A percentile compares a stretch with the other conserved stretches of the same genome.
Evolutionary conservation across 2,797 vertebrate genomes (phyloP).

Genomic region (Lacerta viridis): DNA sequence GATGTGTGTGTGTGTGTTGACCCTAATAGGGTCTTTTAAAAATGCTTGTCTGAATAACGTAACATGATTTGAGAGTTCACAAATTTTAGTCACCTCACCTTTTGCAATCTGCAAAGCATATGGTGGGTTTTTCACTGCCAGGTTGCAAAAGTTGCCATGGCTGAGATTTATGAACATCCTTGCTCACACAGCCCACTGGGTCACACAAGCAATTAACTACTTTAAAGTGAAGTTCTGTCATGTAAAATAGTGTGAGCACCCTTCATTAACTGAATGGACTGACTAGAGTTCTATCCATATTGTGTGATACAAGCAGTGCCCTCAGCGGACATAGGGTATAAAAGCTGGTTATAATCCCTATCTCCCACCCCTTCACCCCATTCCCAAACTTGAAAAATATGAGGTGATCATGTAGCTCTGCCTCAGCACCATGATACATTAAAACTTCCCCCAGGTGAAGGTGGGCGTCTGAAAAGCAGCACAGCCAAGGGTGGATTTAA

Average conservation of each 20-base stretch:
- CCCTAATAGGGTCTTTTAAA: neutral
- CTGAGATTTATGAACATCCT: neutral
- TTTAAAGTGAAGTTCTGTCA: neutral
- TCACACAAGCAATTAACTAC: neutral
- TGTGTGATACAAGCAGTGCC: neutral
- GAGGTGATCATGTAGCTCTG: neutral
- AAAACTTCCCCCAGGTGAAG: neutral
- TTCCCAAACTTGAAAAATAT: neutral
- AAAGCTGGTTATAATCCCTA: neutral
- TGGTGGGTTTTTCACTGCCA: neutral
- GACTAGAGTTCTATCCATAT: neutral
- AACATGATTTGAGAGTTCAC: neutral
- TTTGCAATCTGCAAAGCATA: neutral
- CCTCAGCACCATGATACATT: neutral
- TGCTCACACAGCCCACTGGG: neutral
- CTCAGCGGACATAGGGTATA: too few relatives aligned
- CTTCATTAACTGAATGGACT: neutral
- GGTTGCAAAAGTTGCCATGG: neutral
- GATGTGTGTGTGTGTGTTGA: too few relatives aligned
- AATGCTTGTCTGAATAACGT: neutral
- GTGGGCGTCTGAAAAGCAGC: rapidly evolving
- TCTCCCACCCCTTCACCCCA: neutral
- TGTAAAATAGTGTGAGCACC: neutral
- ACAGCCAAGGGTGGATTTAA: neutral
- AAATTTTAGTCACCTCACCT: neutral